phyloP scores from a whole-genome alignment of 2,888 invertebrate species.

The Plagodis pulveraria region DNA sequence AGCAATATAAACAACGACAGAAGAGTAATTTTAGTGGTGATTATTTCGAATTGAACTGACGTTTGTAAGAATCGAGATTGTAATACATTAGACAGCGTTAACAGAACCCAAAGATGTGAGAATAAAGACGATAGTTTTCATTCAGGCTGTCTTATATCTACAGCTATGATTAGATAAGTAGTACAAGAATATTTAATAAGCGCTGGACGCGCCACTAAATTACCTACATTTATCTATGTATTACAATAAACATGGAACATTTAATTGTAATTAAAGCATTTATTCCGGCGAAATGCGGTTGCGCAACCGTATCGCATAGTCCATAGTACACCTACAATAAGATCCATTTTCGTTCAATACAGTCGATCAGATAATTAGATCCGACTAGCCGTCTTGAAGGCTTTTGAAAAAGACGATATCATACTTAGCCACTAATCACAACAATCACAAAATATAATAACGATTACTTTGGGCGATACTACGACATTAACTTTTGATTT shows the following conservation, averaged over 20 bases:
- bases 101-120: not conserved
- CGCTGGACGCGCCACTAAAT: conserved; percentile 61
- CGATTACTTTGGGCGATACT: conserved; percentile 30
- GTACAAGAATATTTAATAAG: conserved; percentile 58
- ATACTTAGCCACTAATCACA: conserved; percentile 79
- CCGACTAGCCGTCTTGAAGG: conserved; percentile 80
- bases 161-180: conserved; percentile 51
- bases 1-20: not conserved
- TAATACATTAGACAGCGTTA: not conserved
- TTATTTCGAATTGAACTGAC: not conserved
- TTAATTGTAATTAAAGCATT: conserved; percentile 83
- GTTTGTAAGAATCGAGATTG: not conserved
- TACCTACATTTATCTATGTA: conserved; percentile 66
- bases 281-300: conserved; percentile 61
- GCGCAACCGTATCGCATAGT: conserved; percentile 40
- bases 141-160: conserved; percentile 40
- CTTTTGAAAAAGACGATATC: conserved; percentile 60
- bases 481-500: conserved; percentile 22
- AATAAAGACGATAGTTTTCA: conserved; percentile 7
- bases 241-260: conserved; percentile 76
- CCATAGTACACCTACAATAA: conserved; percentile 24
- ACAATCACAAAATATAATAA: conserved; percentile 53
- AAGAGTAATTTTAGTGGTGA: not conserved
- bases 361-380: conserved; percentile 46
- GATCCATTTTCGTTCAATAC: conserved; percentile 26